Conservation (phyloP, 2,797 vertebrate species). For the Mionectes olivaceus region DNA sequence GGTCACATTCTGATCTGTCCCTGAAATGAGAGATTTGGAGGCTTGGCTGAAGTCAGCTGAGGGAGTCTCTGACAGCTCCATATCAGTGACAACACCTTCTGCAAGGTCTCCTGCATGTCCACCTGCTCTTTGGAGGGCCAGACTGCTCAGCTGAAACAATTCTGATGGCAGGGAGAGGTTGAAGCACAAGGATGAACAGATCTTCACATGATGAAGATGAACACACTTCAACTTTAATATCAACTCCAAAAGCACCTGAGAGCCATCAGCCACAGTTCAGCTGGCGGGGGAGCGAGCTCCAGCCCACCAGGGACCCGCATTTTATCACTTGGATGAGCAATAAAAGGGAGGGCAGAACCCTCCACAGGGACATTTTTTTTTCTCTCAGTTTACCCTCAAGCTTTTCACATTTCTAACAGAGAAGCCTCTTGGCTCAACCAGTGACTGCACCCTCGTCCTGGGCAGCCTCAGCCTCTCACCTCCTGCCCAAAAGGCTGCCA, state of each 20-base stretch:
- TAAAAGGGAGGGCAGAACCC: neutral
- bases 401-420: neutral
- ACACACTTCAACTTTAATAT: neutral
- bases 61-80: neutral
- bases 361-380: accelerated
- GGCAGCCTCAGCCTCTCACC: neutral
- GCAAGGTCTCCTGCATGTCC: neutral
- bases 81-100: accelerated
- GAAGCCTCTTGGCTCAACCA: neutral
- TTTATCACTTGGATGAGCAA: neutral
- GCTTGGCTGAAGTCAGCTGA: neutral
- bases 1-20: neutral
- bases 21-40: neutral
- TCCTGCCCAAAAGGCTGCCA: neutral
- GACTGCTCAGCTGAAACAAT: neutral
- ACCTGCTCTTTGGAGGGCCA: neutral
- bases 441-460: accelerated
- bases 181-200: neutral
- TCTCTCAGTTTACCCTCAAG: neutral
- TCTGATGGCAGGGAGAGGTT: neutral
- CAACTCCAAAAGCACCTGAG: neutral
- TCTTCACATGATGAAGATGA: too few species aligned
- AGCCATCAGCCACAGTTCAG: neutral
- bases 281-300: accelerated
- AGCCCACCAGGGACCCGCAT: neutral